Conservation (phyloP, 2,888 invertebrate species). For the Orchesellides sinensis region DNA sequence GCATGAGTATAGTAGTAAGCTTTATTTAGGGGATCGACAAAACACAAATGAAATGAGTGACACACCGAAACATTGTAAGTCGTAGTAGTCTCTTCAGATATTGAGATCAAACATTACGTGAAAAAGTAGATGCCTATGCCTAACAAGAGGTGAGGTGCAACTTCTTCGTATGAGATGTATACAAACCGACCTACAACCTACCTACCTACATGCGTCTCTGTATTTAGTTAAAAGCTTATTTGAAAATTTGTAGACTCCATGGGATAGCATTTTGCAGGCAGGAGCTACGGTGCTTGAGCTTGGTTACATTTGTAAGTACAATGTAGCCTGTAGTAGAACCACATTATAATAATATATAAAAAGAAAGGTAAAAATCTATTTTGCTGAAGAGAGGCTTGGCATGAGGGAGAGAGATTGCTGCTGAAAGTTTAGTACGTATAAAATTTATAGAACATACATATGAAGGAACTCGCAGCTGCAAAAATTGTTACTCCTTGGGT, state of each 20-base stretch:
- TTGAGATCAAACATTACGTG: too few relatives aligned
- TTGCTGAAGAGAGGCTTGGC: constrained; percentile 1
- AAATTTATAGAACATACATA: background rate
- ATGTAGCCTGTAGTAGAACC: too few relatives aligned
- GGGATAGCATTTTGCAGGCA: background rate
- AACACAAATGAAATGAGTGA: too few relatives aligned
- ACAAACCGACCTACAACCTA: too few relatives aligned
- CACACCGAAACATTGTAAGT: too few relatives aligned
- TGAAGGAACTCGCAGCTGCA: too few relatives aligned
- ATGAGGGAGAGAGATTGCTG: background rate
- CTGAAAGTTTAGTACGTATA: background rate
- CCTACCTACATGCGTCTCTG: too few relatives aligned
- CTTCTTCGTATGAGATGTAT: background rate
- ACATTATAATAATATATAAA: background rate
- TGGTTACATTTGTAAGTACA: background rate
- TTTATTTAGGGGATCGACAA: too few relatives aligned
- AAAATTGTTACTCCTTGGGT: background rate
- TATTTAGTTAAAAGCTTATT: background rate
- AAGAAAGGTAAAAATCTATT: background rate
- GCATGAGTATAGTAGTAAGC: too few relatives aligned
- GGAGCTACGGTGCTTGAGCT: constrained; percentile 4
- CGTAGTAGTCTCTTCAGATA: too few relatives aligned
- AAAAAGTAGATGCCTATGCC: too few relatives aligned
- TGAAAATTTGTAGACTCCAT: background rate
- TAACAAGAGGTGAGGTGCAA: too few relatives aligned